Base-by-base conservation (phyloP, 2,888 invertebrate genomes). In the Ennomos erosarius region DNA sequence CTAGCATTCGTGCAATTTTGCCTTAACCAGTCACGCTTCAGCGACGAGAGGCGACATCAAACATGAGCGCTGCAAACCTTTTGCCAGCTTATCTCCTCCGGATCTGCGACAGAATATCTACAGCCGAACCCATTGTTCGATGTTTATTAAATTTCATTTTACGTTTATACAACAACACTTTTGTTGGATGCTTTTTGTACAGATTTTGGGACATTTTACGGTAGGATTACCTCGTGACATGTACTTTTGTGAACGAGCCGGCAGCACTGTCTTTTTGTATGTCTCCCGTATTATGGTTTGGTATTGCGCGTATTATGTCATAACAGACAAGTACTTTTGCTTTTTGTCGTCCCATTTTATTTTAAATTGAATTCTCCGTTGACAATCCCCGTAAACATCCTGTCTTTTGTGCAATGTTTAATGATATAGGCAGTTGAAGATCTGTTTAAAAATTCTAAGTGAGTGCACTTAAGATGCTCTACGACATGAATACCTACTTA, bases 71-170 rank as follows among this genome's bases (percentile, higher is more conserved):
- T 46, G 57, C 58, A 83, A 88, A 92, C 92, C 90, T 91, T 91
- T 90, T 89, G 88, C 85, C 84, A 87, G 91, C 90, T 90, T 90
- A 91, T 92, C 91, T 88, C 82, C 82, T 90, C 86, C 79, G 77
- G 67, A 86, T 87, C 91, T 87, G 78, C 78, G 78, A 82, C 52
- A 82, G 85, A 86, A 85, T 82, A 87, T 90, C 89, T 86, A 84
- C 87, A 85, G 82, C 77, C 79, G 73, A 67, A 71, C 71, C 84
- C 70, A 90, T 92, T 92, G 90, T 92, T 74, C 78, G 71, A 81
- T 88, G 89, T 91, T 92, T 92, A 92, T 92, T 92, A 92, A 92
- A 92, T 89, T 92, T 92, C 89, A 92, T 92, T 92, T 92, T 90
- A 90, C 84, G 84, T 90, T 89, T 82, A 87, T 91, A 89, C 89